Evolutionary conservation across 2,888 invertebrate species (phyloP).

Genomic region (Scelioninae gen. 2): DNA sequence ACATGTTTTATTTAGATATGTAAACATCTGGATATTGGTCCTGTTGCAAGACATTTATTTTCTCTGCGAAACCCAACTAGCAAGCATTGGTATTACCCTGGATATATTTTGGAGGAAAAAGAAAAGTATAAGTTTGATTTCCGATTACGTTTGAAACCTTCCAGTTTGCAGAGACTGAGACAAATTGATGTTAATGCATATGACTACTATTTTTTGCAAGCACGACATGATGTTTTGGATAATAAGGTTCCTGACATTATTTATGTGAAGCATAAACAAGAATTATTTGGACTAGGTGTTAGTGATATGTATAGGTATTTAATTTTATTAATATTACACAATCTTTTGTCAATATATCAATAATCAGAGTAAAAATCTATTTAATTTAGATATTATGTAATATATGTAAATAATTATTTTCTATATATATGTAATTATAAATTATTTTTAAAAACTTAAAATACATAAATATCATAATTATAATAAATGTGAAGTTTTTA

Average conservation of each 20-base stretch:
- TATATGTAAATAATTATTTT: no score
- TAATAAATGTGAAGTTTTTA: no score
- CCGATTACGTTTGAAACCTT: conserved; percentile 87
- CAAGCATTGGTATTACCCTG: conserved; percentile 83
- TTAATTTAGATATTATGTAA: neutral
- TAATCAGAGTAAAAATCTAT: no score
- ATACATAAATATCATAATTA: no score
- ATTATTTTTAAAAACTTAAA: no score
- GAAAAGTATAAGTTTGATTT: conserved; percentile 81
- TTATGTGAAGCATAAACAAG: conserved; percentile 85
- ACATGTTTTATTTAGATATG: conserved; percentile 76
- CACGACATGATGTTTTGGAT: conserved; percentile 86
- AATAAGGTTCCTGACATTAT: conserved; percentile 87
- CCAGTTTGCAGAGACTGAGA: conserved; percentile 79
- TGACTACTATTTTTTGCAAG: conserved; percentile 91
- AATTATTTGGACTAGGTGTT: conserved; percentile 89
- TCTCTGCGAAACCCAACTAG: conserved; percentile 82
- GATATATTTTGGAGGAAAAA: conserved; percentile 76
- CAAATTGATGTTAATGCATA: conserved; percentile 85
- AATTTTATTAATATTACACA: conserved; percentile 1
- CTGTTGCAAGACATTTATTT: conserved; percentile 86
- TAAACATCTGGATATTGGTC: conserved; percentile 84
- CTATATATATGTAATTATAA: no score
- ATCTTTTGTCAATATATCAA: no score
- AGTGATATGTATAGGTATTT: conserved; percentile 85